Evolutionary conservation across 2,888 invertebrate genomes (phyloP), one percentile per base, ranked within the genome.

Genomic region (Sesia apiformis): DNA sequence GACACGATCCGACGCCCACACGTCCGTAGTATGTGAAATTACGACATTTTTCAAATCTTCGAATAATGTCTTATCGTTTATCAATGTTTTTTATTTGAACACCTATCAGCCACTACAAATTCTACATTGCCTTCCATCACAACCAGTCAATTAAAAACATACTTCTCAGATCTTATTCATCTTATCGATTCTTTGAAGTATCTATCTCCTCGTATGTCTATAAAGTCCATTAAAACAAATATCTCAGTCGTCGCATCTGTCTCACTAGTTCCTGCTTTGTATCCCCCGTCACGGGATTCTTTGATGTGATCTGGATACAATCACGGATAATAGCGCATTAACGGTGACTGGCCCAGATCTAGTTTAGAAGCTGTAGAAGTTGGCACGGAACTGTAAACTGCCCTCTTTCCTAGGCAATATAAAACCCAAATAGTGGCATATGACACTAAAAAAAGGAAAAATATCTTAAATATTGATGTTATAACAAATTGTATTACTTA

Each of bases 361-460:
- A 79, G 78, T 81, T 84, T 76, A 73, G n/a, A n/a, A n/a, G 67
- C 75, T 66, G 74, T 76, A 74, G 76, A 81, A 79, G 78, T 88
- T 88, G 88, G 88, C 88, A 87, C 85, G 82, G 74, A 80, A 84
- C 78, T 84, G 84, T 89, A 89, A 88, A 89, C 88, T 89, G 85
- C 78, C 85, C 87, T 86, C 87, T 81, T 88, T 89, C 38, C 46
- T 46, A 46, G 8, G 8, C 5, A 43, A 8, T 43, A 3, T 23
- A 23, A 23, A 23, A 23, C 23, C 23, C 23, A 23, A 23, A 23
- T 23, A 23, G 23, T 23, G 23, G 23, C 2, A 23, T 23, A 1
- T 23, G 23, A 23, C 23, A 23, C 2, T 23, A 23, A 23, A 23
- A 23, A 23, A 23, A 23, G 23, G 23, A 23, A 23, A 23, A 23